phyloP scores from a whole-genome alignment of 2,113 vertebrate genomes.

The Brachyhypopomus gauderio region DNA sequence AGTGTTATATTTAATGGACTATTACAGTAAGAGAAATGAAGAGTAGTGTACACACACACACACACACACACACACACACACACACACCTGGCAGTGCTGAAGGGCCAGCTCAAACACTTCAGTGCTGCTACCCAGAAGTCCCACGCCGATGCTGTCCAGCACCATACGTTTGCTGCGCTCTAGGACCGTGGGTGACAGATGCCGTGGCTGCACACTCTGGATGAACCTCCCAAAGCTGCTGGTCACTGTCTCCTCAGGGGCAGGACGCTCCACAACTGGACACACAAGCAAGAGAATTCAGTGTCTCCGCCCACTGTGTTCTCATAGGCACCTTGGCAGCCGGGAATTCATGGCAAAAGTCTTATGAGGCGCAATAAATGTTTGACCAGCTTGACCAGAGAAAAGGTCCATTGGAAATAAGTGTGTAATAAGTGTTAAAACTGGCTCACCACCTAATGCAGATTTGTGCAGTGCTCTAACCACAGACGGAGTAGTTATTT shows the following conservation, averaged over 20 bases:
- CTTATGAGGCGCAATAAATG: background rate
- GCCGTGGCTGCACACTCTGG: conserved; percentile 69
- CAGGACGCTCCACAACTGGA: conserved; percentile 68
- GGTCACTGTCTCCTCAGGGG: conserved; percentile 78
- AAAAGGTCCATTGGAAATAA: background rate
- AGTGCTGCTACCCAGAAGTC: conserved; percentile 84
- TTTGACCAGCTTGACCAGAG: background rate
- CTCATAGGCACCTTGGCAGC: background rate
- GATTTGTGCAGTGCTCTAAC: conserved; percentile 70
- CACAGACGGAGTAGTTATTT: conserved; percentile 43
- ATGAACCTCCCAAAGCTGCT: conserved; percentile 84
- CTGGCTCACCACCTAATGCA: conserved; percentile 73
- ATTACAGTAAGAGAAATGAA: too few species aligned
- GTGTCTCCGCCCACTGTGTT: background rate
- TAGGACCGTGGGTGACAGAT: conserved; percentile 72
- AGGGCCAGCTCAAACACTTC: conserved; percentile 78
- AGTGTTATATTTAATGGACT: too few species aligned
- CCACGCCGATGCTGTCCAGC: conserved; percentile 86
- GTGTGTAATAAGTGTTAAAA: background rate
- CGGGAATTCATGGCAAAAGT: background rate
- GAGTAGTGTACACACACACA: too few species aligned
- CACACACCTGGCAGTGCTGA: conserved; percentile 84
- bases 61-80: too few species aligned
- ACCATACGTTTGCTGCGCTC: conserved; percentile 89
- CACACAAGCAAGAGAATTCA: background rate